These are phyloP conservation scores for Ennomos erosarius DNA, from an alignment of 2,888 invertebrate species.

Conservation along the genomic window DNA sequence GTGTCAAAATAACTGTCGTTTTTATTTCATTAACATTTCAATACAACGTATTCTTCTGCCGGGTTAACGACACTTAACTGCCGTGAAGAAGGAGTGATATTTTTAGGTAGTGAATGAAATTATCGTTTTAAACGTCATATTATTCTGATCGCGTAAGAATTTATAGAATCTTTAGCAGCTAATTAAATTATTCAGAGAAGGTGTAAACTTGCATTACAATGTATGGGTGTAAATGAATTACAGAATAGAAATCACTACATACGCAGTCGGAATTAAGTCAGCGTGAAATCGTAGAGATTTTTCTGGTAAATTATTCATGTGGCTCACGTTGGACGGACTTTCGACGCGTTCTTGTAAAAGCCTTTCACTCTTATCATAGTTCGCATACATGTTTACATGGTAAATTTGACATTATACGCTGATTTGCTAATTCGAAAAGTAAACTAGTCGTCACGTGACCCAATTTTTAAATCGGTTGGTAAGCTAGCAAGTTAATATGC, in stretches of 20 bases:
- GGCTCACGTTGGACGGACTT: slow-evolving; percentile 78
- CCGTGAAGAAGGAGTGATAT: slow-evolving; percentile 49
- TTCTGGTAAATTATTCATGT: slow-evolving; percentile 86
- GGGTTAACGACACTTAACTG: slow-evolving; percentile 55
- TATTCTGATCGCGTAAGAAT: not conserved
- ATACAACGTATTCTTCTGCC: slow-evolving; percentile 44
- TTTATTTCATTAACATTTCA: slow-evolving; percentile 37
- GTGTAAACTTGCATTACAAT: slow-evolving; percentile 64
- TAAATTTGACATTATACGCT: slow-evolving; percentile 22
- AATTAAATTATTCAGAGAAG: slow-evolving; percentile 52
- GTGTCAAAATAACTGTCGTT: slow-evolving; percentile 32
- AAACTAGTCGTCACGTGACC: slow-evolving; percentile 2
- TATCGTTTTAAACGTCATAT: slow-evolving; percentile 18
- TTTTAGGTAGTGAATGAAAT: slow-evolving; percentile 24
- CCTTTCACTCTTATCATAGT: slow-evolving; percentile 82
- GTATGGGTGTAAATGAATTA: slow-evolving; percentile 74
- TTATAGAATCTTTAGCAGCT: slow-evolving; percentile 29
- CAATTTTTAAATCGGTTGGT: slow-evolving; percentile 16
- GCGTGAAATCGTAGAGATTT: slow-evolving; percentile 84
- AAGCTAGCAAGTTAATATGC: slow-evolving; percentile 15
- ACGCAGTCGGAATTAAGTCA: slow-evolving; percentile 81
- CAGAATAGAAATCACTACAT: slow-evolving; percentile 74
- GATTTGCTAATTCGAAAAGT: slow-evolving; percentile 13
- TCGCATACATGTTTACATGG: slow-evolving; percentile 48
- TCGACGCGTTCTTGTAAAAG: slow-evolving; percentile 80